Conservation (phyloP, 2,888 invertebrate species). For the Tipula confusa region DNA sequence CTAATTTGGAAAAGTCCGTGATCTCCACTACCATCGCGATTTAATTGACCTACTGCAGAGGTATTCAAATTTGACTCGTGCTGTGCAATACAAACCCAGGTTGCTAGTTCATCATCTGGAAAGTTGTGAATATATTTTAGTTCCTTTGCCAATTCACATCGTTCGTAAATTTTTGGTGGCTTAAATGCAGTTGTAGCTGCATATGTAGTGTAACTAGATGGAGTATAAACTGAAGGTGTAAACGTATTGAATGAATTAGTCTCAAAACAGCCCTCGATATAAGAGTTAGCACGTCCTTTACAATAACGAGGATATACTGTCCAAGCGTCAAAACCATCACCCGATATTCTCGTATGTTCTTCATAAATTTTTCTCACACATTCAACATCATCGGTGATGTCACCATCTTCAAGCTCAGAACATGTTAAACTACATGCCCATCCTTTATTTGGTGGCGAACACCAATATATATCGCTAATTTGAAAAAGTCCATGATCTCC, state of each 20-base stretch:
- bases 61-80: constrained; percentile 65
- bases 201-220: neutral
- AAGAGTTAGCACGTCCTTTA: constrained; percentile 35
- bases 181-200: constrained; percentile 31
- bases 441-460: constrained; percentile 52
- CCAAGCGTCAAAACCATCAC: constrained; percentile 61
- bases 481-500: constrained; percentile 69
- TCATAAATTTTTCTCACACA: constrained; percentile 61
- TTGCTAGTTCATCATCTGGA: constrained; percentile 51
- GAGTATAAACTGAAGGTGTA: neutral
- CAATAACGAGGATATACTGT: constrained; percentile 43
- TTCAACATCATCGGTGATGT: constrained; percentile 63
- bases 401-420: constrained; percentile 59
- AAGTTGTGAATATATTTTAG: constrained; percentile 55
- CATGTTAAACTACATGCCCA: constrained; percentile 61
- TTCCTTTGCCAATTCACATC: constrained; percentile 64
- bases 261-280: constrained; percentile 38
- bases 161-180: constrained; percentile 50
- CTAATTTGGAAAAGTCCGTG: constrained; percentile 73
- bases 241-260: neutral
- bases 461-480: constrained; percentile 68
- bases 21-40: constrained; percentile 58
- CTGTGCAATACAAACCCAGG: constrained; percentile 64
- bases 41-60: constrained; percentile 52
- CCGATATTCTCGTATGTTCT: constrained; percentile 61